Conservation (phyloP, 2,113 vertebrate genomes). For the Phrynocephalus versicolor region DNA sequence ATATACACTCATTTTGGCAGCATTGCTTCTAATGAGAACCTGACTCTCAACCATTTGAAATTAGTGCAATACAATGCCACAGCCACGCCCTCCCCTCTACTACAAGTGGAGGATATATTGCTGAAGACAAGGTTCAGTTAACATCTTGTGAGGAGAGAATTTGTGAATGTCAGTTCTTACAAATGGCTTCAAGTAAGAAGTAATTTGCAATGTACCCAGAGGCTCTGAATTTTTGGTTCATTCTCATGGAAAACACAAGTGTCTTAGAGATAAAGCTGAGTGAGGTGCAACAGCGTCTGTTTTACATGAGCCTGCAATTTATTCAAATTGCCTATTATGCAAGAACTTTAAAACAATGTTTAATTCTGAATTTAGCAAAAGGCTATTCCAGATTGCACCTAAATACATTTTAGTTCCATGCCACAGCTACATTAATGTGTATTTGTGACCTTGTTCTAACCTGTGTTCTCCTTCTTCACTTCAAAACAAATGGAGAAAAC, state of each 20-base stretch:
- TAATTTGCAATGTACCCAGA: slow-evolving; percentile 20
- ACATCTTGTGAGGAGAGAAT: slow-evolving; percentile 32
- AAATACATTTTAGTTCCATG: slow-evolving; percentile 7
- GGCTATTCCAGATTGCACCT: slow-evolving; percentile 2
- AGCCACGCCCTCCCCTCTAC: neutral
- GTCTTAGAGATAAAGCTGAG: slow-evolving; percentile 11
- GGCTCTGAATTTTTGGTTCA: slow-evolving; percentile 31
- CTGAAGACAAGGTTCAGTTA: slow-evolving; percentile 41
- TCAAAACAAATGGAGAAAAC: neutral
- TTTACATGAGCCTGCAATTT: slow-evolving; percentile 2
- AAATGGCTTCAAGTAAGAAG: slow-evolving; percentile 32
- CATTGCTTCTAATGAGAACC: slow-evolving; percentile 23
- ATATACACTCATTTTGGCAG: slow-evolving; percentile 11
- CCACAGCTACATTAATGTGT: neutral
- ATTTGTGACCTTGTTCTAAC: neutral
- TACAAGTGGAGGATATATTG: slow-evolving; percentile 16
- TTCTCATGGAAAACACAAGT: slow-evolving; percentile 7
- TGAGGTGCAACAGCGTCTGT: neutral
- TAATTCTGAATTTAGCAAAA: neutral
- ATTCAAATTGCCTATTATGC: neutral
- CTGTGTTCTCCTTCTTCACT: neutral
- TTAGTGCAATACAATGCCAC: slow-evolving; percentile 7
- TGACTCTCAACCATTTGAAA: slow-evolving; percentile 45
- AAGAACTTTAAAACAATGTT: neutral
- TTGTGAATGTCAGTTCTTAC: slow-evolving; percentile 30